Percentiles rank a stretch among this genome's conserved stretches.
phyloP scores from a whole-genome alignment of 2,888 invertebrate species.

The Mythimna lalbum region DNA sequence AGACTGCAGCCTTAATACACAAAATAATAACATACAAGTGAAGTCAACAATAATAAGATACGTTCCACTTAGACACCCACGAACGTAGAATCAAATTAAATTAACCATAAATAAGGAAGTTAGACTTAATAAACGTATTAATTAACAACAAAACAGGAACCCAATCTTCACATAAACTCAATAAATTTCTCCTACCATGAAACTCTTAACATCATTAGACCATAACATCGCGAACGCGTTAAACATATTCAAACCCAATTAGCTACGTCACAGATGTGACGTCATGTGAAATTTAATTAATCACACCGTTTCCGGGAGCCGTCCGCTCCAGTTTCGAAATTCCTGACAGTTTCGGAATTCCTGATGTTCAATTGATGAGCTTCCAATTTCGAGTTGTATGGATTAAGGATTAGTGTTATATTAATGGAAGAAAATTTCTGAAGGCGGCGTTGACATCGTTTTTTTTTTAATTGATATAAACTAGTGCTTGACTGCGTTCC shows the following conservation, averaged over 20 bases:
- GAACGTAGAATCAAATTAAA: neutral
- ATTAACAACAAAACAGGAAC: conserved; percentile 12
- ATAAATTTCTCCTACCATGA: conserved; percentile 19
- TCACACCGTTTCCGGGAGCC: conserved; percentile 45
- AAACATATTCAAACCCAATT: conserved; percentile 49
- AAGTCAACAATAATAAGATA: too few species aligned
- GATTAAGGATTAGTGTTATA: conserved; percentile 2
- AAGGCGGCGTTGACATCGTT: too few species aligned
- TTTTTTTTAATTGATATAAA: too few species aligned
- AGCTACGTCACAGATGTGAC: conserved; percentile 53
- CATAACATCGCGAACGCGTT: conserved; percentile 40
- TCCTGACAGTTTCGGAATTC: conserved; percentile 26
- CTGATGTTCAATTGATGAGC: conserved; percentile 45
- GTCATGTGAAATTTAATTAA: conserved; percentile 60
- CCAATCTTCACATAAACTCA: conserved; percentile 16
- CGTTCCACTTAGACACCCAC: neutral
- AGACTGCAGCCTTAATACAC: too few species aligned
- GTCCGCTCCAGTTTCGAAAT: conserved; percentile 42
- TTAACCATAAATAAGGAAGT: conserved; percentile 1
- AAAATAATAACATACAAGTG: too few species aligned
- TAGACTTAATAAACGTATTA: conserved; percentile 10
- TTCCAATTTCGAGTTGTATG: conserved; percentile 25
- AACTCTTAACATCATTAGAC: conserved; percentile 49
- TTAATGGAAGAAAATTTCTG: too few species aligned
- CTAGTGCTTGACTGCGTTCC: too few species aligned